Percentiles rank a stretch among this genome's conserved stretches.
These are phyloP conservation scores for Otolemur garnettii DNA, from an alignment of 2,113 vertebrate species.

Conservation along the genomic window DNA sequence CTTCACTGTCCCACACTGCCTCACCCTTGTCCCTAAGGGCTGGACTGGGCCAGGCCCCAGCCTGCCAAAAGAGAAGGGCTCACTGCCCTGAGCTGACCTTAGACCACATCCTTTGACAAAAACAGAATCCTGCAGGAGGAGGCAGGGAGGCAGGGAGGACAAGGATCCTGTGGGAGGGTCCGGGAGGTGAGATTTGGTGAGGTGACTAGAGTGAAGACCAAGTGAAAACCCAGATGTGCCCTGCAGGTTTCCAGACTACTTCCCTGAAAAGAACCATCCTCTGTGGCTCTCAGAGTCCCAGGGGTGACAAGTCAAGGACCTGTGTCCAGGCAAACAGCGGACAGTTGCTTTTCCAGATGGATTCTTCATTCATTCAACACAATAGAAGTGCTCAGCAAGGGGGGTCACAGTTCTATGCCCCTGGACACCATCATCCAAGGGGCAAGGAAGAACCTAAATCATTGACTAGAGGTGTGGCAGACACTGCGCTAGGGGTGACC, in stretches of 20 bases:
- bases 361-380: conserved; percentile 13
- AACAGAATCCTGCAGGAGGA: not conserved
- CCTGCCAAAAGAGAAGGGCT: not conserved
- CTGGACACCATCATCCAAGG: not conserved
- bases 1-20: not conserved
- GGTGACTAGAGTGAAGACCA: not conserved
- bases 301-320: not conserved
- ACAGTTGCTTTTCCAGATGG: not conserved
- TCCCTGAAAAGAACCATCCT: not conserved
- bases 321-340: not conserved
- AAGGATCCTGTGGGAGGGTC: not conserved
- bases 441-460: too few species aligned
- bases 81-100: not conserved
- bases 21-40: not conserved
- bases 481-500: not conserved
- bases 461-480: not conserved
- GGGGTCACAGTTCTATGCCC: too few species aligned
- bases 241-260: accelerated
- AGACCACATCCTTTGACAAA: not conserved
- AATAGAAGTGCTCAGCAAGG: not conserved
- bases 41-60: not conserved
- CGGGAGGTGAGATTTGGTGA: not conserved
- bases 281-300: not conserved
- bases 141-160: not conserved
- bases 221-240: not conserved